Conservation (phyloP, 2,888 invertebrate genomes). For the Pteria penguin region DNA sequence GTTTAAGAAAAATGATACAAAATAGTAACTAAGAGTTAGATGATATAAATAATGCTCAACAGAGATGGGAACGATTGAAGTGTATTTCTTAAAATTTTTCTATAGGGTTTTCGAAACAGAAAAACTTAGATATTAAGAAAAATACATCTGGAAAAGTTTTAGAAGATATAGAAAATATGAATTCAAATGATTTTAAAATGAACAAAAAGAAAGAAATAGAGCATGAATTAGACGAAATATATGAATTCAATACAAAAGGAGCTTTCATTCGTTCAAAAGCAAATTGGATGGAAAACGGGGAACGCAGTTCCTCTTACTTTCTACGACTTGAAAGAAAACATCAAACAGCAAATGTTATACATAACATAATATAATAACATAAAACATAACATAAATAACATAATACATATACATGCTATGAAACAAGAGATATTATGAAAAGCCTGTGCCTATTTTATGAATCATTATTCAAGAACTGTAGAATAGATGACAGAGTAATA, state of each 20-base stretch:
- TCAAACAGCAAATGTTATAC: background rate
- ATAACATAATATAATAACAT: no score
- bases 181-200: background rate
- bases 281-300: constrained; percentile 11
- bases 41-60: background rate
- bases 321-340: constrained; percentile 10
- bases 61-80: background rate
- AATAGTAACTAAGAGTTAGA: background rate
- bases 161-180: constrained; percentile 4
- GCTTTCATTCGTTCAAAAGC: constrained; percentile 1
- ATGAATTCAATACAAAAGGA: background rate
- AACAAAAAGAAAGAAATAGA: background rate
- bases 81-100: background rate
- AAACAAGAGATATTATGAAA: constrained; percentile 7
- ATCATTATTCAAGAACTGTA: background rate
- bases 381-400: no score
- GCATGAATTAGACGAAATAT: background rate
- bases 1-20: background rate
- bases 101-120: background rate
- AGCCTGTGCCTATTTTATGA: background rate
- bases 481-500: background rate
- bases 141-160: background rate
- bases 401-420: background rate
- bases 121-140: background rate
- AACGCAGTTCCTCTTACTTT: constrained; percentile 18